Evolutionary conservation across 2,113 vertebrate species (phyloP).

Genomic region (Crotalus helleri): DNA sequence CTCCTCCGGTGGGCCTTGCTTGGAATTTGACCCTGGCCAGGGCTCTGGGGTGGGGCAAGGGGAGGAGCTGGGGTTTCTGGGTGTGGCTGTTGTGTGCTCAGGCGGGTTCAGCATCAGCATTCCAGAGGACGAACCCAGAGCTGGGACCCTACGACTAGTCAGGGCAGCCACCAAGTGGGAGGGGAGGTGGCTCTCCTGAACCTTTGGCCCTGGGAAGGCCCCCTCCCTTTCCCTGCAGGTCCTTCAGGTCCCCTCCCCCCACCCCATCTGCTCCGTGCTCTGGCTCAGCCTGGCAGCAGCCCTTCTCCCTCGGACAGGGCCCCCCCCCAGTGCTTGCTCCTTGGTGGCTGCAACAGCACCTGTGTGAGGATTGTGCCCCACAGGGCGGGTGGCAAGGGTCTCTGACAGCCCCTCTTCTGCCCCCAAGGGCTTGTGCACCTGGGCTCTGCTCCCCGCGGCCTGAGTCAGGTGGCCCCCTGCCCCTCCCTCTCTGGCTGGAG

Average conservation of each 20-base stretch:
- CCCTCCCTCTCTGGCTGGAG: slow-evolving; percentile 34
- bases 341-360: not conserved
- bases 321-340: not conserved
- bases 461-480: not conserved
- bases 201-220: not conserved
- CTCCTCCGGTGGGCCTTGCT: not conserved
- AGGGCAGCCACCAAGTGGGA: not conserved
- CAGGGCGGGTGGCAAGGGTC: not conserved
- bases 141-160: not conserved
- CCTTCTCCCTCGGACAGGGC: not conserved
- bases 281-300: not conserved
- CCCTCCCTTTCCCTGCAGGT: not conserved
- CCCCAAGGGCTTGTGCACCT: not conserved
- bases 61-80: not conserved
- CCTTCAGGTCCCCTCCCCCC: not conserved
- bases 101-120: not conserved
- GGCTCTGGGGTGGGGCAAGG: not conserved
- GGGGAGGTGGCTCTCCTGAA: not conserved
- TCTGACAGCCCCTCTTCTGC: not conserved
- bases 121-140: not conserved
- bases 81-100: not conserved
- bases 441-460: not conserved
- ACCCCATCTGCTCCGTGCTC: not conserved
- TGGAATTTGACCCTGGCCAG: not conserved
- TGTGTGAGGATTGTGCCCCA: not conserved